Evolutionary conservation across 2,797 vertebrate genomes (phyloP).

Genomic region (Novumbra hubbsi): DNA sequence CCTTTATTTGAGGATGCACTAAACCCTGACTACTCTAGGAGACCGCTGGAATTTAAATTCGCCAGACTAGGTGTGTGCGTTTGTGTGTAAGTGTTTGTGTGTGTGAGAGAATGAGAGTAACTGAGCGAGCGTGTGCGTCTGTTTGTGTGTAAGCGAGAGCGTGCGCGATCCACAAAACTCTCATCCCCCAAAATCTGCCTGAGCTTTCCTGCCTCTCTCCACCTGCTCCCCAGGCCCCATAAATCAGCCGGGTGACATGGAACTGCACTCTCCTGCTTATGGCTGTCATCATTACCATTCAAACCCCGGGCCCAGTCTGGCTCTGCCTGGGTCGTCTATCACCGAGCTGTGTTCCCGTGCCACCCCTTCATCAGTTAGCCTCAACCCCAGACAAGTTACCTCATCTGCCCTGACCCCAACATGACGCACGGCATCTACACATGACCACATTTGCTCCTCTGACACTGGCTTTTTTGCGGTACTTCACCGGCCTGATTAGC

Average conservation of each 20-base stretch:
- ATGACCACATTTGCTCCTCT: background rate
- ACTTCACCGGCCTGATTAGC: background rate
- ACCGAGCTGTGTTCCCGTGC: constrained; percentile 15
- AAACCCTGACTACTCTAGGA: constrained; percentile 26
- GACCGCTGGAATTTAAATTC: constrained; percentile 24
- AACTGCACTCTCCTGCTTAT: constrained; percentile 47
- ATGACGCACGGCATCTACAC: background rate
- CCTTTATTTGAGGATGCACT: constrained; percentile 27
- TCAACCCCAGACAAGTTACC: background rate
- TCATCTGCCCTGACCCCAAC: background rate
- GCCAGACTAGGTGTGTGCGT: constrained; percentile 2
- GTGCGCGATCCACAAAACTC: constrained; percentile 3
- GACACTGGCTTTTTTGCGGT: no score
- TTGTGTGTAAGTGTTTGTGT: constrained; percentile 11
- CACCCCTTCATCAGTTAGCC: background rate
- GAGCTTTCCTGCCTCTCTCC: constrained; percentile 15
- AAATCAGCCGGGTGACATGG: constrained; percentile 50
- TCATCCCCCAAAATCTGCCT: background rate
- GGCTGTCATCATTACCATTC: constrained; percentile 58
- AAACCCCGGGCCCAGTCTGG: constrained; percentile 38
- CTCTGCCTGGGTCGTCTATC: constrained; percentile 39
- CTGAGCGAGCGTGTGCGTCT: constrained; percentile 3
- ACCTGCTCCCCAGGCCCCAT: constrained; percentile 40
- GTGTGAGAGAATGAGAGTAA: constrained; percentile 15
- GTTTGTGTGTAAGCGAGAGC: background rate